A percentile compares a stretch with the other conserved stretches of the same genome.
Evolutionary conservation across 2,113 vertebrate species (phyloP).

Genomic region (Corynorhinus townsendii): DNA sequence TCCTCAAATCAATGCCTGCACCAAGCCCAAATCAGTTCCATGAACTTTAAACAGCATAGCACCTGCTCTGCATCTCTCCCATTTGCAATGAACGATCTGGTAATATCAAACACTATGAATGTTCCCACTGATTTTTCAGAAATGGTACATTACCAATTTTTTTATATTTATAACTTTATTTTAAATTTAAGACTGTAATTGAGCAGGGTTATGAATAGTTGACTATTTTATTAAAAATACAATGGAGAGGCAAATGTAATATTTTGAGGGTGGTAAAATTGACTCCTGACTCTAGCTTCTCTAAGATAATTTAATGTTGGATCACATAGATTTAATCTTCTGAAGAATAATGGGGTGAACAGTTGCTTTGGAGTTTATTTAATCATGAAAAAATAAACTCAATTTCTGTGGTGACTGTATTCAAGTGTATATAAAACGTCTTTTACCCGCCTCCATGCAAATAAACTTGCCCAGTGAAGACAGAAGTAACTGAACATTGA

Average conservation of each 20-base stretch:
- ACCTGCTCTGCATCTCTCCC: neutral
- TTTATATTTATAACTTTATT: conserved; percentile 10
- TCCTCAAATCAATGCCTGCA: conserved; percentile 15
- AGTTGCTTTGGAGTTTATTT: conserved; percentile 44
- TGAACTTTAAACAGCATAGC: conserved; percentile 8
- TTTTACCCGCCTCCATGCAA: conserved; percentile 34
- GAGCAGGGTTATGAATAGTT: conserved; percentile 3
- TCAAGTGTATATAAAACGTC: conserved; percentile 29
- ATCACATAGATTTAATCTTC: conserved; percentile 13
- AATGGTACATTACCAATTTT: neutral
- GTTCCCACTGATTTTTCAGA: conserved; percentile 29
- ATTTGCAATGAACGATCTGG: neutral
- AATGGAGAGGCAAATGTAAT: neutral
- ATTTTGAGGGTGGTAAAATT: conserved; percentile 26
- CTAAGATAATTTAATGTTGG: conserved; percentile 26
- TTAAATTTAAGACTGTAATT: conserved; percentile 35
- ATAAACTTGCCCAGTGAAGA: conserved; percentile 26
- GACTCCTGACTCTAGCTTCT: conserved; percentile 7
- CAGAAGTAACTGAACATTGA: neutral
- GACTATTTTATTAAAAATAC: conserved; percentile 13
- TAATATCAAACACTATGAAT: neutral
- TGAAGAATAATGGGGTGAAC: conserved; percentile 32
- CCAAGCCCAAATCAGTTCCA: neutral
- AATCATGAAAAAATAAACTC: conserved; percentile 48
- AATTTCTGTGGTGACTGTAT: conserved; percentile 43